phyloP scores from a whole-genome alignment of 1,140 invertebrate species.

The Chrysomallon squamiferum region DNA sequence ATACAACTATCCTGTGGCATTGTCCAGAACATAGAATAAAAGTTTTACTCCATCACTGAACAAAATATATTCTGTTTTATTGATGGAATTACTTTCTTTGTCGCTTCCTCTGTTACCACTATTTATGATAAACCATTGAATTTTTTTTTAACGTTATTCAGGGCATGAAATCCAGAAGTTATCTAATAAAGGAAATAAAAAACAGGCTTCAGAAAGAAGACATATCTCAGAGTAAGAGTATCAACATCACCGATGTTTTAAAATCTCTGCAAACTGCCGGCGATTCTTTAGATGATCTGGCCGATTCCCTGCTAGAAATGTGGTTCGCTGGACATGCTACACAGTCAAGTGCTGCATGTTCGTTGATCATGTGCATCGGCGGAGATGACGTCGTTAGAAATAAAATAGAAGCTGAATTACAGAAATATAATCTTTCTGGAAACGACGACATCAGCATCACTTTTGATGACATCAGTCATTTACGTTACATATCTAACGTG shows the following conservation, averaged over 20 bases:
- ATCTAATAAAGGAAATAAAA: conserved; percentile 14
- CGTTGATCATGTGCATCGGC: conserved; percentile 24
- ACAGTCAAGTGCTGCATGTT: conserved; percentile 21
- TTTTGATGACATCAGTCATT: conserved; percentile 22
- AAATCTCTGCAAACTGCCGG: neutral
- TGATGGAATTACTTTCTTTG: too few species aligned
- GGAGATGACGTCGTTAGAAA: conserved; percentile 25
- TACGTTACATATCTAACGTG: conserved; percentile 35
- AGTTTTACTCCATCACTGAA: too few species aligned
- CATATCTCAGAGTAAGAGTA: neutral
- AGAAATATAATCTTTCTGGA: conserved; percentile 19
- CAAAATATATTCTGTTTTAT: too few species aligned
- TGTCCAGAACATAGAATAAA: too few species aligned
- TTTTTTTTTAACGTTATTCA: too few species aligned
- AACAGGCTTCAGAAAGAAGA: conserved; percentile 9
- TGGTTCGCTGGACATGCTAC: conserved; percentile 32
- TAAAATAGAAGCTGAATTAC: conserved; percentile 27
- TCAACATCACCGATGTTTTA: conserved; percentile 4
- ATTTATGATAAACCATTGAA: too few species aligned
- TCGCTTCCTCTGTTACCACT: too few species aligned
- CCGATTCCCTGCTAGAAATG: conserved; percentile 26
- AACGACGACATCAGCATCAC: conserved; percentile 11
- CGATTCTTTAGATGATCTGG: conserved; percentile 19
- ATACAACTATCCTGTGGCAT: too few species aligned
- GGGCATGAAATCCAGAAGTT: conserved; percentile 23